These are phyloP conservation scores for Dendrocincla tyrannina DNA, from an alignment of 2,797 vertebrate genomes.

Conservation along the genomic window DNA sequence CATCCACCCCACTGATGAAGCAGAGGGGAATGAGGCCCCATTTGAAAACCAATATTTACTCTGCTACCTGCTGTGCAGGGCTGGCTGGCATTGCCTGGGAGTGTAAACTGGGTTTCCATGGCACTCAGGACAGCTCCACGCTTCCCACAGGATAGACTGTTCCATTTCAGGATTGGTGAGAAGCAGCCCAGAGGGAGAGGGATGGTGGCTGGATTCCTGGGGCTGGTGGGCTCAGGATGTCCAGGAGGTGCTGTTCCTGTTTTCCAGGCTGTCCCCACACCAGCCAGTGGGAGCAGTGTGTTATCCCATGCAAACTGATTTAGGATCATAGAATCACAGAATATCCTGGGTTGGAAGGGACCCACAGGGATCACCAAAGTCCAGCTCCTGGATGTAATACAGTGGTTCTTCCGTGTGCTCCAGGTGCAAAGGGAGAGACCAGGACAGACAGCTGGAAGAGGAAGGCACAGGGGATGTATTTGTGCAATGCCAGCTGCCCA, in stretches of 20 bases:
- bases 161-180: background rate
- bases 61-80: background rate
- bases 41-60: constrained; percentile 25
- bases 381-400: background rate
- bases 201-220: fast-evolving
- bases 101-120: background rate
- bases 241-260: background rate
- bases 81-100: background rate
- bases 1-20: background rate
- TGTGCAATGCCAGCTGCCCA: background rate
- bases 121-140: background rate
- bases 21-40: background rate
- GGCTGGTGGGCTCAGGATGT: background rate
- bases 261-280: background rate
- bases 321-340: background rate
- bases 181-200: background rate
- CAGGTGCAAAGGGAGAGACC: background rate
- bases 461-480: background rate
- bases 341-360: background rate
- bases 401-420: background rate
- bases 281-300: background rate
- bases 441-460: background rate
- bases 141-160: background rate
- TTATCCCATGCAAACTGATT: background rate
- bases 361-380: background rate